Conservation (phyloP, 2,113 vertebrate species). For the Lagopus leucura region DNA sequence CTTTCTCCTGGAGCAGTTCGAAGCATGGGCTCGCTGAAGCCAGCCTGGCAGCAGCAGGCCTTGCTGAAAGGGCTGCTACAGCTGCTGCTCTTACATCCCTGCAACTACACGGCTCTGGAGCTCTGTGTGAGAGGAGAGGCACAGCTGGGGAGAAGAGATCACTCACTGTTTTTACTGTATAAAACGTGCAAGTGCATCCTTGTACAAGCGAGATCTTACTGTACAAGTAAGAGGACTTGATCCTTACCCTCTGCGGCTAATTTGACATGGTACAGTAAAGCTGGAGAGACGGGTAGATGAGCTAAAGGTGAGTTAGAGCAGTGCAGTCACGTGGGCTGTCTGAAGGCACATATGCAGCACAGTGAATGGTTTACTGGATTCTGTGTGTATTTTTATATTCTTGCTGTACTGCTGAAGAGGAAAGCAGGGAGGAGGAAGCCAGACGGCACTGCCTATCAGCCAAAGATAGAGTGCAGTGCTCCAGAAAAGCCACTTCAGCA, state of each 20-base stretch:
- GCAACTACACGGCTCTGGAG: neutral
- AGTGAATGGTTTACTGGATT: constrained; percentile 51
- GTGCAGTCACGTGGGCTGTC: neutral
- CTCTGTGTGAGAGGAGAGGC: neutral
- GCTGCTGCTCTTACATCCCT: neutral
- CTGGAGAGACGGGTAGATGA: neutral
- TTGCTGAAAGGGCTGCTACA: neutral
- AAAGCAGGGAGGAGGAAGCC: constrained; percentile 62
- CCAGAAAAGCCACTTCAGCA: constrained; percentile 68
- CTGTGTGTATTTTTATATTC: constrained; percentile 66
- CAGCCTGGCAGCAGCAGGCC: neutral
- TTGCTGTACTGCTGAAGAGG: constrained; percentile 57
- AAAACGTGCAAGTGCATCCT: neutral
- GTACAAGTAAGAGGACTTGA: neutral
- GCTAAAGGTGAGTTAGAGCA: constrained; percentile 11
- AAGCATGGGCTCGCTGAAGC: neutral
- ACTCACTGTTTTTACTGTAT: neutral
- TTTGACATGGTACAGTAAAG: neutral
- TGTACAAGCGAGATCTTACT: neutral
- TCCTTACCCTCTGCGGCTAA: constrained; percentile 6
- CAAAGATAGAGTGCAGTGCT: constrained; percentile 69
- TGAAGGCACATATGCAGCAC: constrained; percentile 9
- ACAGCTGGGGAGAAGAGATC: neutral
- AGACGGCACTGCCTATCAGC: constrained; percentile 66
- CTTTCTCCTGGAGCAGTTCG: neutral